Percentiles rank a stretch among this genome's conserved stretches.
phyloP scores from a whole-genome alignment of 1,140 invertebrate species.

The Cyphomyrmex costatus region DNA sequence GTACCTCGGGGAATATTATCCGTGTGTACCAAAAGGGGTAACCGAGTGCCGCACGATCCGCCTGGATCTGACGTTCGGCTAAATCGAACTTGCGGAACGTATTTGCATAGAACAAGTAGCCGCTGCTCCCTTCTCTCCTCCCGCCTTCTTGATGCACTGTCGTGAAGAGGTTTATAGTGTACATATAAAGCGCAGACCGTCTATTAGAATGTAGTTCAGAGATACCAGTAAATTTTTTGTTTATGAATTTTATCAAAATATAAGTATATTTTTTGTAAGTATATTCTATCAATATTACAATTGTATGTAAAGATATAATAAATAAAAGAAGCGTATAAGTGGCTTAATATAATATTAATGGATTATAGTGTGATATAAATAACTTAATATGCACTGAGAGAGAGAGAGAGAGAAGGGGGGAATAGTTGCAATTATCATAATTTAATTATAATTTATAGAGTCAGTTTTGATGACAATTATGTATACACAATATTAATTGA shows the following conservation, averaged over 20 bases:
- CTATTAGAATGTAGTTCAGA: not conserved
- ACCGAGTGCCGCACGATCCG: not conserved
- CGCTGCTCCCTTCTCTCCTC: not conserved
- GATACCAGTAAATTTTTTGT: not conserved
- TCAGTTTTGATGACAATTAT: too few species aligned
- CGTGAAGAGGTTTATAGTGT: conserved; percentile 14
- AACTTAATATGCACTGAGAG: not conserved
- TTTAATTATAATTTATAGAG: too few species aligned
- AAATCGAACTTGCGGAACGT: conserved; percentile 76
- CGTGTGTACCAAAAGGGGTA: conserved; percentile 7
- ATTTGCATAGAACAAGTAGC: conserved; percentile 78
- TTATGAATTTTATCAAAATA: not conserved
- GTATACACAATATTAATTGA: too few species aligned
- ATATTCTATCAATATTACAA: not conserved
- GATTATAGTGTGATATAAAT: not conserved
- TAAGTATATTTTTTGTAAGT: not conserved
- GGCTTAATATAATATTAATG: not conserved
- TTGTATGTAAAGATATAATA: not conserved
- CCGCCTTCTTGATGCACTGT: not conserved
- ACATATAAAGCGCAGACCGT: conserved; percentile 2
- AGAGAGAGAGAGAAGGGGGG: too few species aligned
- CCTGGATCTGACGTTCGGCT: conserved; percentile 27
- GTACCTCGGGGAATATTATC: not conserved
- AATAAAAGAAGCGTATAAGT: not conserved
- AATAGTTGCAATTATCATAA: too few species aligned